A percentile compares a stretch with the other conserved stretches of the same genome.
These are phyloP conservation scores for Caerostris darwini DNA, from an alignment of 1,140 invertebrate species.

Conservation along the genomic window DNA sequence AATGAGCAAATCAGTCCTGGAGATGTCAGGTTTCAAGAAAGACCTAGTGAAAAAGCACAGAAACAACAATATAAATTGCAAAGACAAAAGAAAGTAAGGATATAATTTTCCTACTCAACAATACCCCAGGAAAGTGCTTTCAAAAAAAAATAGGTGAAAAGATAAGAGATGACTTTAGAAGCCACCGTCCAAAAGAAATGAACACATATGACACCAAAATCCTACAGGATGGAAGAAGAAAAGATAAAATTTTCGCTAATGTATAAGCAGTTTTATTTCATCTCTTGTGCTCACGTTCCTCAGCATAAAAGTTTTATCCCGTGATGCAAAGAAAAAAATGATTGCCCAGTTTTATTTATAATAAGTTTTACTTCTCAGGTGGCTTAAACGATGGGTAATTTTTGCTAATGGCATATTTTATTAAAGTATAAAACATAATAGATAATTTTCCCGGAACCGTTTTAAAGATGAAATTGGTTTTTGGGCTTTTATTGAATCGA, in stretches of 20 bases:
- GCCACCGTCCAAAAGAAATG: background rate
- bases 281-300: background rate
- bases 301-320: no score
- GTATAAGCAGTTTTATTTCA: background rate
- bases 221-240: conserved; percentile 1
- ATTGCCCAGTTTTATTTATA: no score
- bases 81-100: background rate
- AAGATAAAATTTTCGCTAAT: conserved; percentile 28
- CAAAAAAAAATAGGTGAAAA: background rate
- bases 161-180: conserved; percentile 49
- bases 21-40: background rate
- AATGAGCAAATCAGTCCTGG: conserved; percentile 19
- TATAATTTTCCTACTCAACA: conserved; percentile 30
- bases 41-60: background rate
- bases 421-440: no score
- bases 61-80: background rate
- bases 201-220: conserved; percentile 59
- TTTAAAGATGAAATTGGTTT: no score
- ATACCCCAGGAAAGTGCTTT: conserved; percentile 8
- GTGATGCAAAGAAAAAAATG: no score
- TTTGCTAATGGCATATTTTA: no score
- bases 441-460: no score
- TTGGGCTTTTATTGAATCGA: no score
- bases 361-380: no score
- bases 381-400: no score